These are phyloP conservation scores for Heteropelma amictum DNA, from an alignment of 2,888 invertebrate species.

Conservation along the genomic window DNA sequence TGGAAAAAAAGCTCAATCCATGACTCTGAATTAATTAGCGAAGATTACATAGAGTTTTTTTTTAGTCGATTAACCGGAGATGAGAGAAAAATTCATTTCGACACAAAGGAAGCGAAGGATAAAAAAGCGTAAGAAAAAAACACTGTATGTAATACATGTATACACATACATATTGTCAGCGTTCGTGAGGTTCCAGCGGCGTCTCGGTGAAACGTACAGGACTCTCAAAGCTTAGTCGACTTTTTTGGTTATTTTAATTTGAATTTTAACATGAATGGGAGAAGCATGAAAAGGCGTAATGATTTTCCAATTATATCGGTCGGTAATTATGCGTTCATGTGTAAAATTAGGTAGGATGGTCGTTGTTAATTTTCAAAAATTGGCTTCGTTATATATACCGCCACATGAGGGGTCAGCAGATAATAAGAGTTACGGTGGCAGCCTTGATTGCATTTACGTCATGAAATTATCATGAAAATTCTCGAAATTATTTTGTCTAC, in stretches of 20 bases:
- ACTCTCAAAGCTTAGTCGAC: background rate
- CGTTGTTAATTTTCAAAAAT: too few relatives aligned
- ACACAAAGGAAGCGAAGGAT: background rate
- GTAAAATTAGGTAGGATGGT: too few relatives aligned
- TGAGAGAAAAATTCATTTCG: slow-evolving; percentile 6
- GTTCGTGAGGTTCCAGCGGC: slow-evolving; percentile 1
- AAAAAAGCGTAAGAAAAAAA: background rate
- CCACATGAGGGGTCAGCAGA: too few relatives aligned
- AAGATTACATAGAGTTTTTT: background rate
- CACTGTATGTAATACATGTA: background rate
- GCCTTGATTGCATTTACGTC: too few relatives aligned
- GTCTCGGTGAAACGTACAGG: background rate
- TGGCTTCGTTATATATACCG: too few relatives aligned
- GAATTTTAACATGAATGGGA: background rate
- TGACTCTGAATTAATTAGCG: slow-evolving; percentile 21
- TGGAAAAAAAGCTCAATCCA: slow-evolving; percentile 6
- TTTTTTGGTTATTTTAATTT: background rate
- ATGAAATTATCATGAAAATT: too few relatives aligned
- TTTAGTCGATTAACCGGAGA: background rate
- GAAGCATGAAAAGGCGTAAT: too few relatives aligned
- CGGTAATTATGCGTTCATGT: too few relatives aligned
- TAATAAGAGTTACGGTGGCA: too few relatives aligned
- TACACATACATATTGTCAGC: background rate
- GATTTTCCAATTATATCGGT: too few relatives aligned
- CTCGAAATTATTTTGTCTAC: too few relatives aligned